phyloP scores from a whole-genome alignment of 2,797 vertebrate species.

The Champsocephalus esox region DNA sequence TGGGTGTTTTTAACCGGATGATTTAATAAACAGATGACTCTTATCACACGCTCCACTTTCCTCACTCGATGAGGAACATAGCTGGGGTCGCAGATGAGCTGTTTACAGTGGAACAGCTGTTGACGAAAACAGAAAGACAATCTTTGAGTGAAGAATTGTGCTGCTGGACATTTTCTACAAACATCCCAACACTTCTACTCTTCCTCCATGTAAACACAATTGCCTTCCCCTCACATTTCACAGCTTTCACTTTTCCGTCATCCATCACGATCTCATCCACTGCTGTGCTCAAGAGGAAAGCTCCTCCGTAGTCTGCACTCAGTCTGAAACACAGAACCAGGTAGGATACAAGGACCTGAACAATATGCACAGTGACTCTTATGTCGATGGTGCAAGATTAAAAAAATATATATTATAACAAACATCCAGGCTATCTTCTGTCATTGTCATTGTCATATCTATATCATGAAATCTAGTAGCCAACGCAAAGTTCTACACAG shows the following conservation, averaged over 20 bases:
- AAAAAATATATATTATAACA: background rate
- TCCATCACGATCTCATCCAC: conserved; percentile 86
- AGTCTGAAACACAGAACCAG: conserved; percentile 72
- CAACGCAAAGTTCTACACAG: background rate
- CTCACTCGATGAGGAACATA: conserved; percentile 81
- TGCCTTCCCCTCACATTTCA: conserved; percentile 84
- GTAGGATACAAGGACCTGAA: background rate
- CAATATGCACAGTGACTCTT: background rate
- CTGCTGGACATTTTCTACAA: background rate
- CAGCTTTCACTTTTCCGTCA: conserved; percentile 80
- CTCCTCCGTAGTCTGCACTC: conserved; percentile 81
- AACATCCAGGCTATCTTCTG: background rate
- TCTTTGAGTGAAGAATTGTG: background rate
- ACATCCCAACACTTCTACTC: too few relatives aligned
- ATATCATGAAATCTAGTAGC: background rate
- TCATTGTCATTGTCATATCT: background rate
- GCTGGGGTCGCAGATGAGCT: conserved; percentile 86
- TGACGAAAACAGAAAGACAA: background rate
- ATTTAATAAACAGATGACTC: conserved; percentile 85
- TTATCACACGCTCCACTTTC: conserved; percentile 81
- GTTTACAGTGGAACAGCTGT: conserved; percentile 85
- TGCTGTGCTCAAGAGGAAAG: conserved; percentile 77
- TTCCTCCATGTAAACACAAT: conserved; percentile 5
- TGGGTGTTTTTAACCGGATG: conserved; percentile 87
- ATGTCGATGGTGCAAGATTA: background rate